phyloP scores from a whole-genome alignment of 2,797 vertebrate species.

The Catamblyrhynchus diadema region DNA sequence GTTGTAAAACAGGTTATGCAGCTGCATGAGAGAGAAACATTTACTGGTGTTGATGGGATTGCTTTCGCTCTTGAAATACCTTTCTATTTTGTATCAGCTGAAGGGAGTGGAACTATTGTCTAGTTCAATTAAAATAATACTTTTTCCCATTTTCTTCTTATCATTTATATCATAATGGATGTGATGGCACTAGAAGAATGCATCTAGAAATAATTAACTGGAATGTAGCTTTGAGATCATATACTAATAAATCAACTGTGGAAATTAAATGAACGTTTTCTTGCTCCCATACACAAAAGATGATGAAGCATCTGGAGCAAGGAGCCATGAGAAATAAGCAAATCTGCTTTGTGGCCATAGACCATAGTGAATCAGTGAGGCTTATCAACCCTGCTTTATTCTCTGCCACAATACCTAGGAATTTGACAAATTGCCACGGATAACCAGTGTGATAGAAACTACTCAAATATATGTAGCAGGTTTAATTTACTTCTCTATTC shows the following conservation, averaged over 20 bases:
- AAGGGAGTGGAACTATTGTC: neutral
- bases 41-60: neutral
- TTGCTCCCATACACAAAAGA: neutral
- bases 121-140: neutral
- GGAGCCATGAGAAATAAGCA: conserved; percentile 1
- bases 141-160: neutral
- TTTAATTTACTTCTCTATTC: neutral
- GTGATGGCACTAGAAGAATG: neutral
- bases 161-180: neutral
- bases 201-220: neutral
- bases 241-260: neutral
- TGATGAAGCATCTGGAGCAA: neutral
- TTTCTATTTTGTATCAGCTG: conserved; percentile 27
- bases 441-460: neutral
- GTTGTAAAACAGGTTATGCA: conserved; percentile 19
- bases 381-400: conserved; percentile 35
- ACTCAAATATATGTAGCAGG: neutral
- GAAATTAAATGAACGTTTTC: conserved; percentile 2
- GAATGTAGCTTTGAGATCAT: neutral
- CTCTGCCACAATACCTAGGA: conserved; percentile 17
- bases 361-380: neutral
- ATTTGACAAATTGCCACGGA: conserved; percentile 16
- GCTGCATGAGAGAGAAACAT: neutral
- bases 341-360: neutral
- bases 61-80: conserved; percentile 15